phyloP scores from a whole-genome alignment of 2,888 invertebrate species.

The Sipha maydis region DNA sequence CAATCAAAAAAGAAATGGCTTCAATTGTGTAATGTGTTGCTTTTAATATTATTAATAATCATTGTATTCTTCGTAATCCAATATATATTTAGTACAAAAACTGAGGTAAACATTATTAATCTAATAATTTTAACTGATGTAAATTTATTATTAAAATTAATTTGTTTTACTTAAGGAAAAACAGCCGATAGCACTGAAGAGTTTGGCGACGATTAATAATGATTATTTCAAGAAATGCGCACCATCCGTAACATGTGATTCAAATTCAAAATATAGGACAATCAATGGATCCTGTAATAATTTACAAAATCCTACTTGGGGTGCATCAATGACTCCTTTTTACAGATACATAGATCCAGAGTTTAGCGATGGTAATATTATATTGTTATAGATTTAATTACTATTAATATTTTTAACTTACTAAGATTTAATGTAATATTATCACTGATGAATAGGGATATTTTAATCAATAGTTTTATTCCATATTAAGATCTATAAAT shows the following conservation, averaged over 20 bases:
- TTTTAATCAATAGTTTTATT: no score
- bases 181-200: background rate
- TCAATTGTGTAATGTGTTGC: background rate
- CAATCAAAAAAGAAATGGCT: slow-evolving; percentile 17
- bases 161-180: slow-evolving; percentile 3
- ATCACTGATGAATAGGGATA: no score
- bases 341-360: slow-evolving; percentile 36
- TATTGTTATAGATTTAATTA: slow-evolving; percentile 63
- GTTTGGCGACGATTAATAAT: slow-evolving; percentile 28
- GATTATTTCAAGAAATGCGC: slow-evolving; percentile 40
- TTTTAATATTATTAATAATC: background rate
- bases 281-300: slow-evolving; percentile 76
- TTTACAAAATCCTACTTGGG: slow-evolving; percentile 71
- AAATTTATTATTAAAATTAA: background rate
- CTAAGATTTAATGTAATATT: no score
- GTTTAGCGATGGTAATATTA: slow-evolving; percentile 31
- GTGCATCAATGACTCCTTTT: slow-evolving; percentile 67
- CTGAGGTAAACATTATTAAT: background rate
- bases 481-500: no score
- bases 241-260: slow-evolving; percentile 67
- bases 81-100: background rate
- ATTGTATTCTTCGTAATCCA: background rate
- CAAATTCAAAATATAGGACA: slow-evolving; percentile 69
- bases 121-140: background rate
- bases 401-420: no score